Evolutionary conservation across 1,140 invertebrate genomes (phyloP), one percentile per base, ranked within the genome.

Genomic region (Gerris buenoi): DNA sequence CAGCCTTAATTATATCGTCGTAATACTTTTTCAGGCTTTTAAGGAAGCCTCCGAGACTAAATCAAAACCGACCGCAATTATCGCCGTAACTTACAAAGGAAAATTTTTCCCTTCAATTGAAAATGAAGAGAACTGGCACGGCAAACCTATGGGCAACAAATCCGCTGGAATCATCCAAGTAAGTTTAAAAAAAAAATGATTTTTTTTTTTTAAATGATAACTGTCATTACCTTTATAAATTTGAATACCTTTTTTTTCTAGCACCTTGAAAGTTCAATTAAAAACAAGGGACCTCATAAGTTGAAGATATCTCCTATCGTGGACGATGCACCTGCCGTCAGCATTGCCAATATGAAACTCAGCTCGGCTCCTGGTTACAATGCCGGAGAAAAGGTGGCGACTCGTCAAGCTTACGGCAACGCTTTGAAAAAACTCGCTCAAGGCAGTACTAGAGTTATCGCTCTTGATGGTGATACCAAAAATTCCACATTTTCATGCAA

Each of bases 401-500:
- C 97, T 1, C 84, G 97, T 69, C 77, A 89, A 27, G 96, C 97
- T 2, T 99, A 99, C 79, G 97, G 96, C 2, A 91, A 85, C 65
- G 97, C 90, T 27, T 79, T 99, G 25, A 88, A 88, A 23, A 99
- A 98, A 80, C 81, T 91, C 67, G 95, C 89, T 0, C 84, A 90
- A 68, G 86, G 81, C 68, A 95, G 94, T 78, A 73, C 83, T 22
- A 81, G 93, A 66, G 91, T 98, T 5, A 86, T 98, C 74, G 93
- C 91, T 64, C 77, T 97, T 63, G 95, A 98, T 77, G 95, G 90
- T 63, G 97, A 99, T 76, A 98, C 95, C 29, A 99, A 98, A 79
- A 99, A 99, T 77, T 98, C 95, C 0, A 99, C 97, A 0, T 99
- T 88, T 78, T 90, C 96, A 23, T 91, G 96, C 65, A 96, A 94